phyloP scores from a whole-genome alignment of 2,888 invertebrate species.

The Anaspis maculata region DNA sequence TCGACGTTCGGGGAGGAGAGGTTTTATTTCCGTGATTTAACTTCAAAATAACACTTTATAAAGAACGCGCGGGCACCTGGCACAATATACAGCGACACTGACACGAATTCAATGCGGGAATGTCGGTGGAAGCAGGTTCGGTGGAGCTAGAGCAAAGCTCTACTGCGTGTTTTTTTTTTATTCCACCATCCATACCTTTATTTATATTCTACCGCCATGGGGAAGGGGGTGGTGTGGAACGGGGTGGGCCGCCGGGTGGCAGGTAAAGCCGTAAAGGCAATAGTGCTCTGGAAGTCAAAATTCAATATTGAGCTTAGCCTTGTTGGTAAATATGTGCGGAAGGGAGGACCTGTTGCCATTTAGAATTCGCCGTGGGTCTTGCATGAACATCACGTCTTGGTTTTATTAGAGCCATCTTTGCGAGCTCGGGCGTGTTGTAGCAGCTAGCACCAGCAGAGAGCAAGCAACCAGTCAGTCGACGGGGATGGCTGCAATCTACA shows the following conservation, averaged over 20 bases:
- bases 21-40: slow-evolving; percentile 25
- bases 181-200: too few species aligned
- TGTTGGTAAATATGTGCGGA: slow-evolving; percentile 30
- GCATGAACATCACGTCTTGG: slow-evolving; percentile 36
- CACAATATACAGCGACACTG: too few species aligned
- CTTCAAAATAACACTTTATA: slow-evolving; percentile 22
- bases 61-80: slow-evolving; percentile 13
- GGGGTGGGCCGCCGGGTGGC: too few species aligned
- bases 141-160: neutral
- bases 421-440: too few species aligned
- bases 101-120: slow-evolving; percentile 3
- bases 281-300: slow-evolving; percentile 26
- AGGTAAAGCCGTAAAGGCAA: slow-evolving; percentile 12
- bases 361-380: slow-evolving; percentile 35
- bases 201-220: too few species aligned
- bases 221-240: too few species aligned
- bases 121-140: too few species aligned
- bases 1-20: too few species aligned
- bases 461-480: slow-evolving; percentile 35
- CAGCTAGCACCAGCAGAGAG: slow-evolving; percentile 29
- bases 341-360: slow-evolving; percentile 38
- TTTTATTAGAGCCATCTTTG: slow-evolving; percentile 40
- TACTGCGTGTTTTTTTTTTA: too few species aligned
- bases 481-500: slow-evolving; percentile 28
- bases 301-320: slow-evolving; percentile 32